Conservation (phyloP, 2,888 invertebrate species). For the Diploptera punctata region DNA sequence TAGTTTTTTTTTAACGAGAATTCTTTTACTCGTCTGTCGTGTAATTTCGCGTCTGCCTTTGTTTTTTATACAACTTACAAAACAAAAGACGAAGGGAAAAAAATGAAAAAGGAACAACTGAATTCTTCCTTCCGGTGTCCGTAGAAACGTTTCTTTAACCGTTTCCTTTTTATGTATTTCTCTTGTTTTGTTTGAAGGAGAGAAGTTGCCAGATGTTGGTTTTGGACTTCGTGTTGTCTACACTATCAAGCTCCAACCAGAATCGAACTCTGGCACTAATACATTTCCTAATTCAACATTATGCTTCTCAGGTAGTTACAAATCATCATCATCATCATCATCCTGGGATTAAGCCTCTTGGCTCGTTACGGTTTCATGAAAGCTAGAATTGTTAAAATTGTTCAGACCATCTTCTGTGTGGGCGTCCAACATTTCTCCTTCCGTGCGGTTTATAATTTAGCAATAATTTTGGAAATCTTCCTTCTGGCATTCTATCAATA, state of each 20-base stretch:
- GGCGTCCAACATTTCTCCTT: too few relatives aligned
- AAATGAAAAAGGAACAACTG: neutral
- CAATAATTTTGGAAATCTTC: too few relatives aligned
- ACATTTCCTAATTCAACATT: too few relatives aligned
- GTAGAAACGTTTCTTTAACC: conserved; percentile 31
- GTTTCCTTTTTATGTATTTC: conserved; percentile 26
- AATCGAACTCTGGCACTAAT: too few relatives aligned
- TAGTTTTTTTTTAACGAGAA: conserved; percentile 21
- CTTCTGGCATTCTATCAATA: too few relatives aligned
- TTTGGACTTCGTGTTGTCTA: neutral
- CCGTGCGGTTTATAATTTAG: too few relatives aligned
- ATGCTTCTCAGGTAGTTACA: too few relatives aligned
- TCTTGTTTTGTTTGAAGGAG: neutral
- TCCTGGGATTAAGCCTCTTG: too few relatives aligned
- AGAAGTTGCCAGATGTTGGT: conserved; percentile 24
- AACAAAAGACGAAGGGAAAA: neutral
- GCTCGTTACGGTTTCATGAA: too few relatives aligned
- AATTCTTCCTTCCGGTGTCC: conserved; percentile 31
- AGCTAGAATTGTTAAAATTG: too few relatives aligned
- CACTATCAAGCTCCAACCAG: conserved; percentile 22
- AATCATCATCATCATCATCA: too few relatives aligned
- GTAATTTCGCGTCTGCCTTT: neutral
- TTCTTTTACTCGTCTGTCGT: neutral
- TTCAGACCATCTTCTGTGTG: too few relatives aligned
- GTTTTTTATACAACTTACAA: neutral